Base-by-base conservation (phyloP, 2,888 invertebrate genomes). In the Dynastes hyllus region DNA sequence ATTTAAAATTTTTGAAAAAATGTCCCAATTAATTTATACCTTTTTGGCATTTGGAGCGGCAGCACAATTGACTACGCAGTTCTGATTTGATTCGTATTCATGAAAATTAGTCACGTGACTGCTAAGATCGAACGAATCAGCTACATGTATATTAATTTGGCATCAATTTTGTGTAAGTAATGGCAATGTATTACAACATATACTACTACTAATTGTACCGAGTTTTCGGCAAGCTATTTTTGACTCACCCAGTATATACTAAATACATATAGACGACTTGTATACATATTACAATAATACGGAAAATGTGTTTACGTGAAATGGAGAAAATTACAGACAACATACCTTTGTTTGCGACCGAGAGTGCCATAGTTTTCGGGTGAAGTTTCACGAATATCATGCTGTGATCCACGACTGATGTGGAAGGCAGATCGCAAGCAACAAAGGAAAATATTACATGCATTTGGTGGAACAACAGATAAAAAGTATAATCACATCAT, bases 281-380 rank as follows among this genome's bases (percentile, higher is more conserved):
- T n/a, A n/a, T 55, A 55, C 3, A 16, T 58, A 58, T 58, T 27
- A 37, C 55, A 71, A 9, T 58, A 22, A 32, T 22, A 71, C 16
- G 27, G 29, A 65, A 32, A 29, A 37, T 32, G 63, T 45, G 45
- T 61, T 22, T 27, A 40, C 22, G 73, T 75, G 73, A 16, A 51
- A 63, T 29, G 32, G 32, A 63, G 63, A 63, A 29, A 37, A 75
- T 63, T 32, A 75, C 58, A 75, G 61, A 75, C 80, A 86, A 91
- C 94, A 91, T 92, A 95, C 95, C 95, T 95, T 92, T 93, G 94
- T 87, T 94, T 93, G 89, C 94, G 92, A 88, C 91, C 90, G 84
- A 92, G 90, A 85, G 92, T 90, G 87, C 93, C 92, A 85, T 93
- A 92, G 87, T 91, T 92, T 89, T 95, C 95, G 82, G 94, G 94